These are phyloP conservation scores for Habrosyne pyritoides DNA, from an alignment of 2,888 invertebrate genomes.

Conservation along the genomic window DNA sequence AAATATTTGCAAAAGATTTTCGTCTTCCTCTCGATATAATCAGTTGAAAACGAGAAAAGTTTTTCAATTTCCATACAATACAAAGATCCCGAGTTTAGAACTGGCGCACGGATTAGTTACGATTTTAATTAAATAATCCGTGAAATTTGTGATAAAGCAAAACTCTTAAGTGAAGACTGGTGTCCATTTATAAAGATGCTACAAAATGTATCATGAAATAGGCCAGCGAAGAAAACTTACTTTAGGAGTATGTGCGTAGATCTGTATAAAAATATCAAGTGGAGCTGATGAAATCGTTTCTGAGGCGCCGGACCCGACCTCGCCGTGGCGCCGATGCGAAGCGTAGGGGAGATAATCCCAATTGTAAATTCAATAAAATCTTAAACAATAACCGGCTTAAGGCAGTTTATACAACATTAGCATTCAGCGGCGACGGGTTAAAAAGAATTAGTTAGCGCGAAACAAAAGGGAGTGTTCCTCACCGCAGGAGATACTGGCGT, in stretches of 20 bases:
- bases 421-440: constrained; percentile 38
- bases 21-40: constrained; percentile 64
- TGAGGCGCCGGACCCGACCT: constrained; percentile 12
- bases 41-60: constrained; percentile 76
- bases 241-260: background rate
- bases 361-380: constrained; percentile 64
- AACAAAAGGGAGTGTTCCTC: constrained; percentile 13
- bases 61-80: constrained; percentile 77
- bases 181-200: constrained; percentile 9
- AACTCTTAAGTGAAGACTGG: constrained; percentile 17
- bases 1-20: constrained; percentile 75
- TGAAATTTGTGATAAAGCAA: constrained; percentile 36
- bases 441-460: constrained; percentile 30
- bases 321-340: constrained; percentile 12
- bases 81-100: constrained; percentile 49
- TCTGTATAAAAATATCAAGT: constrained; percentile 8
- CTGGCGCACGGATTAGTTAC: constrained; percentile 54
- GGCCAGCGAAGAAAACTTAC: background rate
- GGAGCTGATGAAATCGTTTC: constrained; percentile 28
- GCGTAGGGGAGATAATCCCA: constrained; percentile 49
- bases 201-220: background rate
- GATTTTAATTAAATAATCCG: constrained; percentile 64
- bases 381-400: constrained; percentile 63
- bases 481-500: background rate
- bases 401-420: constrained; percentile 52